Percentiles rank a stretch among this genome's conserved stretches.
phyloP scores from a whole-genome alignment of 2,888 invertebrate species.

The Luperina testacea region DNA sequence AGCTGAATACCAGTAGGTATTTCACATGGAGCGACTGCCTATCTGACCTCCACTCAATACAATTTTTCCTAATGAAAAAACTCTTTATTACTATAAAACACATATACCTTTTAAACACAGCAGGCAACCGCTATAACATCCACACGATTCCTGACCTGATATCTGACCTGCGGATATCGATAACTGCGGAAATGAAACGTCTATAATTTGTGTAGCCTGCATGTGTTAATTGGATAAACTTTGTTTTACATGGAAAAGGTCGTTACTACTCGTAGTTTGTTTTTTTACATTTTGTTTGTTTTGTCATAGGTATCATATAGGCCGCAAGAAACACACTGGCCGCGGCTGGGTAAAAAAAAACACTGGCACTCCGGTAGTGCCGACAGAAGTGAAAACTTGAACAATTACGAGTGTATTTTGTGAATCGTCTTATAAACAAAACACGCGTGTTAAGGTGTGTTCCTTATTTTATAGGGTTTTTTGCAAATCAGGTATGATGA shows the following conservation, averaged over 20 bases:
- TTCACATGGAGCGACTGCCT: no score
- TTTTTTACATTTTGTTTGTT: conserved; percentile 29
- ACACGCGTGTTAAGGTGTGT: no score
- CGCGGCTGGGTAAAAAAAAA: neutral
- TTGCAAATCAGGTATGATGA: no score
- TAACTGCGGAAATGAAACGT: conserved; percentile 20
- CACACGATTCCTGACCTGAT: conserved; percentile 16
- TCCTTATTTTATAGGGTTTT: no score
- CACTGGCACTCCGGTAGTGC: no score
- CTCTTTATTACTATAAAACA: neutral
- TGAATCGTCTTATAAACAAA: no score
- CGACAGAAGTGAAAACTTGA: no score
- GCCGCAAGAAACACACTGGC: neutral
- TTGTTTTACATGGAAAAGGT: conserved; percentile 25
- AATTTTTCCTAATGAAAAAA: neutral
- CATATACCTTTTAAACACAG: conserved; percentile 23
- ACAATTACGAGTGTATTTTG: no score
- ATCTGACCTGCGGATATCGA: conserved; percentile 17
- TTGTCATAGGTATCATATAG: neutral
- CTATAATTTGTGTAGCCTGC: conserved; percentile 25
- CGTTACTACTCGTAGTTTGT: conserved; percentile 10
- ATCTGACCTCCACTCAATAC: no score
- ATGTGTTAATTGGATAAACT: conserved; percentile 47
- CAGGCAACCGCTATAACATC: conserved; percentile 6
- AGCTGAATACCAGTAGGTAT: no score